Evolutionary conservation across 2,888 invertebrate species (phyloP), one percentile per base, ranked within the genome.

Genomic region (Leptinotarsa rubiginosa): DNA sequence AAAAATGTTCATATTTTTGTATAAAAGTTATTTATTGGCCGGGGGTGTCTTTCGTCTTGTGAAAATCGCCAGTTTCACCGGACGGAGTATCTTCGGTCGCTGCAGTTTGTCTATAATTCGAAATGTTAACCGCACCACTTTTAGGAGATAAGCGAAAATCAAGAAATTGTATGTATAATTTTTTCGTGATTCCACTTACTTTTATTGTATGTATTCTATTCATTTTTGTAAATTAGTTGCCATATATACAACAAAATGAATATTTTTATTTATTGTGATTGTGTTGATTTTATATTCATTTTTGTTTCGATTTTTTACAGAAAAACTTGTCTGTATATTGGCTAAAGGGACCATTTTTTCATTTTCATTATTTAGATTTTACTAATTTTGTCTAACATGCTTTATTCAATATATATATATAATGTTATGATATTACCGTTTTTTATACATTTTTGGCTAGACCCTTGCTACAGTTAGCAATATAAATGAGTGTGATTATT

Each of bases 1-100:
- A 78, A 81, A 81, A 82, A 83, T 85, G 85, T 86, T 85, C 85
- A 86, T 87, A 87, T 88, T 87, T 87, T 88, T 87, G 83, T 86
- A 86, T 81, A 83, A 83, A 81, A 79, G 79, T 82, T 80, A 79
- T 81, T 82, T 81, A 80, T 82, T 82, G 69, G 52, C 70, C 75
- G 31, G 47, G 65, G 70, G 47, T 75, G 77, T 73, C 79, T 79
- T 78, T 76, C 72, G 79, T 77, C 66, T 64, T 72, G 77, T 76
- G 75, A 75, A 79, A 81, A 83, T 86, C 84, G 85, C 85, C 86
- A 86, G 85, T 84, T 84, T 80, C 80, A 79, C 76, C 76, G n/a
- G 70, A 73, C 69, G 78, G 71, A 79, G 76, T 49, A 54, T 41
- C 62, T 62, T 16, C 10, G 62, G 62, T 62, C 41, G 25, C 31